These are phyloP conservation scores for Triplophysa tibetana DNA, from an alignment of 2,113 vertebrate genomes.

Conservation along the genomic window DNA sequence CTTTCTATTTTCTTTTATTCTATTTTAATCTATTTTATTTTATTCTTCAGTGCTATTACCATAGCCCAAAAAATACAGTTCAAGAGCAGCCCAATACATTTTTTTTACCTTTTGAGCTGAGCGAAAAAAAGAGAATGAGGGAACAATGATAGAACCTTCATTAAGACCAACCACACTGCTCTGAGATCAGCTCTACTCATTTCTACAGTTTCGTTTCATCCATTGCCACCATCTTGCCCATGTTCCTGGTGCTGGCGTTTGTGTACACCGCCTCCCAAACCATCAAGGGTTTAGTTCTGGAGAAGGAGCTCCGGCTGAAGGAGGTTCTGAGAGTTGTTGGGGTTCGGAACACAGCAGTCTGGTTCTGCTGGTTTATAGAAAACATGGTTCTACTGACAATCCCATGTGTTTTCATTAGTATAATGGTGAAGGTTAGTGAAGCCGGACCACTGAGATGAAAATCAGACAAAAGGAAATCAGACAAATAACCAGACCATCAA, in stretches of 20 bases:
- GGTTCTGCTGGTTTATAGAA: constrained; percentile 61
- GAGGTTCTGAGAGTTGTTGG: constrained; percentile 64
- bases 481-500: not conserved
- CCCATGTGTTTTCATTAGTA: constrained; percentile 68
- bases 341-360: constrained; percentile 61
- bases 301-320: constrained; percentile 70
- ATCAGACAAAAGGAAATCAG: not conserved
- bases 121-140: not conserved
- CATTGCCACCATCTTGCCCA: constrained; percentile 69
- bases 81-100: too few relatives aligned
- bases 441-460: not conserved
- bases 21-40: too few relatives aligned
- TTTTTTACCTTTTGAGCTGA: too few relatives aligned
- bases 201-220: constrained; percentile 68
- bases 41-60: too few relatives aligned
- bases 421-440: constrained; percentile 74
- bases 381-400: constrained; percentile 63
- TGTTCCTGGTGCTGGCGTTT: constrained; percentile 74
- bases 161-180: not conserved
- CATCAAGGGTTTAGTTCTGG: constrained; percentile 72
- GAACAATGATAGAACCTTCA: not conserved
- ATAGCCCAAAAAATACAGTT: too few relatives aligned
- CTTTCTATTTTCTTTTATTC: too few relatives aligned
- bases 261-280: constrained; percentile 62
- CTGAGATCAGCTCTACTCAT: constrained; percentile 36